Evolutionary conservation across 1,140 invertebrate genomes (phyloP), one percentile per base, ranked within the genome.

Genomic region (Drosophila kohkoa): DNA sequence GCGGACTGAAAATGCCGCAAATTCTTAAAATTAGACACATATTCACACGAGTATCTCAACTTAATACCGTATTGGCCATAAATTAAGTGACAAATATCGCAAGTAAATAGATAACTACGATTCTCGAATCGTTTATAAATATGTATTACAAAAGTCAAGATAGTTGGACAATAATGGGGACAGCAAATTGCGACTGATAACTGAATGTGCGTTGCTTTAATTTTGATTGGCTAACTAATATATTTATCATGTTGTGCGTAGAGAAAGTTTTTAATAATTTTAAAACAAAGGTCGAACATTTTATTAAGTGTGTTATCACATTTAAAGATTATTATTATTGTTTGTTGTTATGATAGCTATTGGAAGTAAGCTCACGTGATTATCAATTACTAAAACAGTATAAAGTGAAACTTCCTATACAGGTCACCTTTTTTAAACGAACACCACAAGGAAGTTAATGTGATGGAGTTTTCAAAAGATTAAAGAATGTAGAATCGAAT

Each of bases 1-100:
- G 25, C 15, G 38, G 38, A 62, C 45, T 49, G 20, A n/a, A 81
- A 73, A 52, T 83, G 81, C 66, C 81, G 81, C 67, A 73, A 80
- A 51, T 63, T 52, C 20, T 78, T 80, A 72, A 73, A 60, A 65
- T 60, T 51, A 63, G 68, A 70, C 80, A 66, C 66, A 57, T 68
- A 74, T 77, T 85, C 71, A 30, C 43, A 57, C 38, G 60, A 69
- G 57, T 81, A 81, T 81, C 51, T 35, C 64, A 72, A 67, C 4
- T 59, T 83, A 77, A 82, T 63, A 62, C 46, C 68, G 28, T 66
- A 67, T 51, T 70, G 81, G 57, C 68, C 69, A 70, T 30, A 80
- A 65, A 83, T 77, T 80, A 77, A 77, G 67, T 62, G 41, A 32
- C 15, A 20, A 45, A 41, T 45, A 35, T 49, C 11, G n/a, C 5